A percentile compares a stretch with the other conserved stretches of the same genome.
Conservation (phyloP, 2,797 vertebrate genomes). For the Lepilemur ruficaudatus region DNA sequence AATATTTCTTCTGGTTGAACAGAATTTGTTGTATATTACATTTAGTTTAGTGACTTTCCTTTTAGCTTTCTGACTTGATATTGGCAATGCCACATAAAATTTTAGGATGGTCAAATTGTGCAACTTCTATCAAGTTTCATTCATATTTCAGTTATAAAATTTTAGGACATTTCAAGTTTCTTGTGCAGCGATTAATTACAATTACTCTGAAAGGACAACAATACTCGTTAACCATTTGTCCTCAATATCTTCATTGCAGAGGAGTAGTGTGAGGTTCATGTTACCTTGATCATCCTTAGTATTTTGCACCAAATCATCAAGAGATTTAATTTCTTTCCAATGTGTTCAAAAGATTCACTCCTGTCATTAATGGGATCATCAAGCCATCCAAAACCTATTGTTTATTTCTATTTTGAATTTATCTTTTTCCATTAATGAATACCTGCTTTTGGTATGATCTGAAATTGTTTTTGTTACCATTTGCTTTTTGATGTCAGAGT, state of each 20-base stretch:
- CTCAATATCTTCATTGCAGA: neutral
- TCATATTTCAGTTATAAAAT: neutral
- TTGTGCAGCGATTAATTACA: neutral
- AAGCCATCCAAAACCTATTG: neutral
- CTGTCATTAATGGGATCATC: neutral
- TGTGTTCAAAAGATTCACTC: neutral
- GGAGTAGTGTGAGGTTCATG: neutral
- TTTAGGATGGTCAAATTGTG: neutral
- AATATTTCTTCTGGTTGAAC: neutral
- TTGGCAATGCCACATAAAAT: neutral
- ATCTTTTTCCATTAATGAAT: neutral
- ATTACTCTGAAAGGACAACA: neutral
- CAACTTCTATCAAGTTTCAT: neutral
- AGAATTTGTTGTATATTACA: neutral
- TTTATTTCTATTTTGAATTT: neutral
- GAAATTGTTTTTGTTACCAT: neutral
- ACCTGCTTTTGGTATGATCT: neutral
- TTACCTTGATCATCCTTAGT: neutral
- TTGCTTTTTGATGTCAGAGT: neutral
- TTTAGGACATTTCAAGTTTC: neutral
- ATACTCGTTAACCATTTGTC: neutral
- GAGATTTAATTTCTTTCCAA: neutral
- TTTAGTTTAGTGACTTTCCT: neutral
- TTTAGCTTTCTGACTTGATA: neutral
- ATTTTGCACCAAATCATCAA: neutral